A percentile compares a stretch with the other conserved stretches of the same genome.
phyloP scores from a whole-genome alignment of 2,888 invertebrate species.

The Adineta ricciae region DNA sequence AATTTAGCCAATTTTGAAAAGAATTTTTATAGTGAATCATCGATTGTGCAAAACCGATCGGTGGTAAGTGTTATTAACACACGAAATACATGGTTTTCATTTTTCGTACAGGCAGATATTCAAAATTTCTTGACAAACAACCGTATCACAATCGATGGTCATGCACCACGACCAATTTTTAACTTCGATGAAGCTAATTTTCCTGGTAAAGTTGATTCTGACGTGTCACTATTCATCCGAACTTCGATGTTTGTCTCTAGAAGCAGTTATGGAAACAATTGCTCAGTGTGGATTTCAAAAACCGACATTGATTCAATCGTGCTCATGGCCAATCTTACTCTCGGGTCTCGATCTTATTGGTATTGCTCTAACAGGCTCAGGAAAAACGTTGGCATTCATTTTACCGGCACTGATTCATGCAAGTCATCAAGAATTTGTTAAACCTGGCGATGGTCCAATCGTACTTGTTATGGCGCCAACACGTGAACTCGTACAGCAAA shows the following conservation, averaged over 20 bases:
- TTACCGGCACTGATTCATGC: conserved; percentile 37
- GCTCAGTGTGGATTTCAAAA: not conserved
- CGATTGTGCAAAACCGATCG: not conserved
- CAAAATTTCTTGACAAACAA: not conserved
- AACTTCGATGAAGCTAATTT: not conserved
- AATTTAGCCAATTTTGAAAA: not conserved
- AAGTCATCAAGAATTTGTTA: conserved; percentile 17
- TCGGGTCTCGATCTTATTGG: conserved; percentile 49
- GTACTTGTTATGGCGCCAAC: conserved; percentile 32
- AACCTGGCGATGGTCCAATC: conserved; percentile 18
- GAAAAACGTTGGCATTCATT: conserved; percentile 31
- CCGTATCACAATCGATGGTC: not conserved
- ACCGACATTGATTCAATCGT: conserved; percentile 86
- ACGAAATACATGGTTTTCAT: too few species aligned
- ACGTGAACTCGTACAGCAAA: conserved; percentile 32
- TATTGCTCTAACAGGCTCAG: conserved; percentile 45
- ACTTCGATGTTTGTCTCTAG: not conserved
- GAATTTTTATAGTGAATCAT: not conserved
- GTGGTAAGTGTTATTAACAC: not conserved
- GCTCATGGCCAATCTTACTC: conserved; percentile 67
- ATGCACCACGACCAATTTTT: not conserved
- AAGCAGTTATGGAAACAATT: not conserved
- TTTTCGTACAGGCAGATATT: not conserved
- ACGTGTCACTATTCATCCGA: too few species aligned
- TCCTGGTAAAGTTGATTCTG: not conserved